phyloP scores from a whole-genome alignment of 2,113 vertebrate species.

The Notiomystis cincta region DNA sequence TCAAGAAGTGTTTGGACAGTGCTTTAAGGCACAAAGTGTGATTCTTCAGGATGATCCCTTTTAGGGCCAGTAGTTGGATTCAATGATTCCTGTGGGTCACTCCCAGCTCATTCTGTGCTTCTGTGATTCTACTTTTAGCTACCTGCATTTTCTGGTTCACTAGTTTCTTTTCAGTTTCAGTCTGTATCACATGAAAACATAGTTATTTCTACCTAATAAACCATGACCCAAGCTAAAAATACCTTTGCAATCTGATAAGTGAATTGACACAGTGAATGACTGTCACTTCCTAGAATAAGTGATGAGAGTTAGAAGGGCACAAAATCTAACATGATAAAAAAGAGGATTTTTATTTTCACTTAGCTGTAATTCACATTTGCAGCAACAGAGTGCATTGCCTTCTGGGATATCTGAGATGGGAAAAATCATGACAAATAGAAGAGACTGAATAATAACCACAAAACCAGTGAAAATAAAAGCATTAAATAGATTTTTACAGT shows the following conservation, averaged over 20 bases:
- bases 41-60: background rate
- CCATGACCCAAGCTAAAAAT: background rate
- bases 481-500: background rate
- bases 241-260: background rate
- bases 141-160: background rate
- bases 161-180: background rate
- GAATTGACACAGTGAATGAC: background rate
- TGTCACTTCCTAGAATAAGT: background rate
- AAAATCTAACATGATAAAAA: background rate
- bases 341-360: slow-evolving; percentile 3
- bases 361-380: background rate
- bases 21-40: background rate
- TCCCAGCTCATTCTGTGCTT: background rate
- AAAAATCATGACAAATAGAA: background rate
- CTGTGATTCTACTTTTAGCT: background rate
- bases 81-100: fast-evolving
- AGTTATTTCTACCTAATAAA: background rate
- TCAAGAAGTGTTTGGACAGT: background rate
- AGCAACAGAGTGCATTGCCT: background rate
- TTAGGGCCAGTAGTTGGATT: background rate
- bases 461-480: background rate
- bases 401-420: background rate
- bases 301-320: background rate
- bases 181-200: background rate
- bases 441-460: background rate